Evolutionary conservation across 2,113 vertebrate genomes (phyloP).

Genomic region (Piliocolobus tephrosceles): DNA sequence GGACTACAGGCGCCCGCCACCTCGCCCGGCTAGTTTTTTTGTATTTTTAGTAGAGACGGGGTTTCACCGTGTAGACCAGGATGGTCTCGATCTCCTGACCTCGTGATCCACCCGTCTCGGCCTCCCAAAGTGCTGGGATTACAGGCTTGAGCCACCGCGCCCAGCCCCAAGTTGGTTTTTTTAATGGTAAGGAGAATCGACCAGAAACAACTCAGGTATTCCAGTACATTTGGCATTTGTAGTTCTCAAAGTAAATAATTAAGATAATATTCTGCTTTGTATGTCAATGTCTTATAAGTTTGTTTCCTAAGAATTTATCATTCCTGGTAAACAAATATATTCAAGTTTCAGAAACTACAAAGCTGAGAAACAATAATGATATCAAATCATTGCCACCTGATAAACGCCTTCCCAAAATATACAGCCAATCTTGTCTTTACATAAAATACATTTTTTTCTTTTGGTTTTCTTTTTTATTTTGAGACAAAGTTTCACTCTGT

Average conservation of each 20-base stretch:
- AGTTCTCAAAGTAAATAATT: constrained; percentile 47
- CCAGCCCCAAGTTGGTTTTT: not conserved
- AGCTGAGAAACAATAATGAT: not conserved
- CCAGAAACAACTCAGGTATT: constrained; percentile 44
- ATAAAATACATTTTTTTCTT: not conserved
- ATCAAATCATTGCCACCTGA: not conserved
- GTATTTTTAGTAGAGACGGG: no score
- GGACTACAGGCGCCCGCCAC: no score
- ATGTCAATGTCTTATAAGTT: not conserved
- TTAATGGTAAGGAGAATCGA: not conserved
- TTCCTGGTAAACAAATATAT: not conserved
- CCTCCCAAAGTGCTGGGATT: no score
- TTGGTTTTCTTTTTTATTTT: no score
- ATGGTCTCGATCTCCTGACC: no score
- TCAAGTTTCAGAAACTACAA: constrained; percentile 34
- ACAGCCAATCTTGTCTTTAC: not conserved
- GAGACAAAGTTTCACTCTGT: no score
- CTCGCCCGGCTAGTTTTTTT: no score
- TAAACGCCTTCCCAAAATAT: constrained; percentile 14
- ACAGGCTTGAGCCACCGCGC: no score
- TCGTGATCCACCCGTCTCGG: no score
- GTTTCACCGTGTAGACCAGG: no score
- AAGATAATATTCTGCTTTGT: not conserved
- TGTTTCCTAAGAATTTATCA: constrained; percentile 10
- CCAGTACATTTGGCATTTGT: not conserved